Conservation (phyloP, 2,888 invertebrate species). For the Phymatocera aterrima region DNA sequence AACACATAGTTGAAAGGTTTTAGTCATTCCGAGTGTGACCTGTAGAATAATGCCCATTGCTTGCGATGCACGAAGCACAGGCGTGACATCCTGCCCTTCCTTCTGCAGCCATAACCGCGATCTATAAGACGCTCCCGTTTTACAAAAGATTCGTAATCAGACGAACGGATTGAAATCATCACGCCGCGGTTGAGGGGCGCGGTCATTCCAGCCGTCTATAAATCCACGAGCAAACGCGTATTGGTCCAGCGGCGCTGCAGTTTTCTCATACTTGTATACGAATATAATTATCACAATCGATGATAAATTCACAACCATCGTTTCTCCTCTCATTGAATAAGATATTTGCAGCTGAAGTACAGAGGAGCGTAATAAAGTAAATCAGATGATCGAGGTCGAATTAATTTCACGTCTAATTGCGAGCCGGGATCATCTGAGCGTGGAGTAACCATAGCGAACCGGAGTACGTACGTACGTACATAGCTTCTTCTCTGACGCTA, state of each 20-base stretch:
- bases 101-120: no score
- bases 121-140: constrained; percentile 49
- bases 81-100: constrained; percentile 69
- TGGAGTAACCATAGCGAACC: background rate
- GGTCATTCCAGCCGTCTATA: no score
- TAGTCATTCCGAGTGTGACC: constrained; percentile 61
- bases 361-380: background rate
- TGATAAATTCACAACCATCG: no score
- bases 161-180: constrained; percentile 52
- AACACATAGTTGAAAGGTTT: constrained; percentile 5
- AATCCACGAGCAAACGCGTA: no score
- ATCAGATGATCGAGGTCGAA: background rate
- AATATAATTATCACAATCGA: no score
- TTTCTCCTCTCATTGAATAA: no score
- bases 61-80: constrained; percentile 63
- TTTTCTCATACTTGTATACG: no score
- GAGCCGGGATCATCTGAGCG: background rate
- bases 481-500: no score
- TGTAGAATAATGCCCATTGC: constrained; percentile 57
- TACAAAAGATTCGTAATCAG: constrained; percentile 51
- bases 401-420: background rate
- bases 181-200: constrained; percentile 19
- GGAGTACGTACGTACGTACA: background rate
- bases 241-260: no score
- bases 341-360: no score